Evolutionary conservation across 2,113 vertebrate species (phyloP), one percentile per base, ranked within the genome.

Genomic region (Salvator merianae): DNA sequence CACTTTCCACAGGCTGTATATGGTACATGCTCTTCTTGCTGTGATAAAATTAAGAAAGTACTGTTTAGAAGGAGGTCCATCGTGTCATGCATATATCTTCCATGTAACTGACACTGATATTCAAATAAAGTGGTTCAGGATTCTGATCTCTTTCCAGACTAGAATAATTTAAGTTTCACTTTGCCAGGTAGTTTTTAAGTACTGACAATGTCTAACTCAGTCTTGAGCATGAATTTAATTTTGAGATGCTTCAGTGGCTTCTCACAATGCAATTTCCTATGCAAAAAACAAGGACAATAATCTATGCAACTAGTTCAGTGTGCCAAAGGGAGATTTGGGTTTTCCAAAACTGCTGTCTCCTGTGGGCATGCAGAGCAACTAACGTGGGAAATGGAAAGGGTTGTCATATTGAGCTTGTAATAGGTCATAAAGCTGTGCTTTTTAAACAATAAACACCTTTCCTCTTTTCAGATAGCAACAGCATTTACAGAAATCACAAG

Each of bases 1-100:
- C 98, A 99, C 86, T 97, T 98, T 88, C 97, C 98, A 86, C 96
- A 99, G 53, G 94, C 6, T 30, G 97, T 97, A 69, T 97, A 98
- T 0, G 98, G 98, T 69, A 99, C 96, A 0, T 95, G 94, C 84
- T 99, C 98, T 92, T 96, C 96, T 84, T 97, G 91, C 98, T 99
- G 86, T 76, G 90, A 87, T 89, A 90, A 40, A 80, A 86, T 86
- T 77, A 74, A 85, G 53, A 70, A 91, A 81, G 26, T 34, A 79
- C 88, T 47, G 87, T 40, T 71, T 38, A 20, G 18, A 59, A 4
- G 71, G 68, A 43, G 3, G 47, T 22, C 7, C 5, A 66, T 30
- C 30, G 0, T 88, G 84, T 71, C 69, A 47, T n/a, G 83, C 79
- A 14, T 0, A 62, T 40, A 32, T 85, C 38, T 82, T 13, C 40